Conservation (phyloP, 2,113 vertebrate species). For the Xenopus laevis region DNA sequence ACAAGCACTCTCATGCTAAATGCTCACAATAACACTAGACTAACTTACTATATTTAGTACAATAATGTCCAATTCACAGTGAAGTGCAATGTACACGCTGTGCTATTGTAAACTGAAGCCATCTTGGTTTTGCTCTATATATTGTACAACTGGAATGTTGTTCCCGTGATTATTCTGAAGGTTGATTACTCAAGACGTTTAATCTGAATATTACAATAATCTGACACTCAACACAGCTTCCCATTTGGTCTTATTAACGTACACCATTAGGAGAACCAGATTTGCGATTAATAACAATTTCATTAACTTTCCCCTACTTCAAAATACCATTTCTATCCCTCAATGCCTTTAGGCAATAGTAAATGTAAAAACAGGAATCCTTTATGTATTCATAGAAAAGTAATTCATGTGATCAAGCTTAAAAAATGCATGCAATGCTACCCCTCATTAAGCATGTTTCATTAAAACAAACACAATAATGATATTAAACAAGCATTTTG, state of each 20-base stretch:
- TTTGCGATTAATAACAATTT: conserved; percentile 63
- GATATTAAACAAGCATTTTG: conserved; percentile 31
- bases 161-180: no score
- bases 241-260: conserved; percentile 55
- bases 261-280: conserved; percentile 64
- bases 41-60: no score
- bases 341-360: conserved; percentile 55
- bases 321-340: conserved; percentile 66
- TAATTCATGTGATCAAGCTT: conserved; percentile 56
- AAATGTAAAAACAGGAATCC: conserved; percentile 56
- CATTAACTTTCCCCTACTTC: conserved; percentile 62
- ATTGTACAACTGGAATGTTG: no score
- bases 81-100: no score
- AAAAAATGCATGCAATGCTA: conserved; percentile 59
- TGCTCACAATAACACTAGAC: no score
- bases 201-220: conserved; percentile 51
- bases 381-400: conserved; percentile 55
- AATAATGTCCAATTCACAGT: no score
- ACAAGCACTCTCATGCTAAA: no score
- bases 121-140: no score
- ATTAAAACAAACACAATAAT: conserved; percentile 56
- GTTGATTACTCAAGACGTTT: conserved; percentile 39
- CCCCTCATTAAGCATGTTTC: conserved; percentile 58
- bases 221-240: conserved; percentile 46
- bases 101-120: no score